Base-by-base conservation (phyloP, 2,797 vertebrate species). In the Sebastes oblongus region DNA sequence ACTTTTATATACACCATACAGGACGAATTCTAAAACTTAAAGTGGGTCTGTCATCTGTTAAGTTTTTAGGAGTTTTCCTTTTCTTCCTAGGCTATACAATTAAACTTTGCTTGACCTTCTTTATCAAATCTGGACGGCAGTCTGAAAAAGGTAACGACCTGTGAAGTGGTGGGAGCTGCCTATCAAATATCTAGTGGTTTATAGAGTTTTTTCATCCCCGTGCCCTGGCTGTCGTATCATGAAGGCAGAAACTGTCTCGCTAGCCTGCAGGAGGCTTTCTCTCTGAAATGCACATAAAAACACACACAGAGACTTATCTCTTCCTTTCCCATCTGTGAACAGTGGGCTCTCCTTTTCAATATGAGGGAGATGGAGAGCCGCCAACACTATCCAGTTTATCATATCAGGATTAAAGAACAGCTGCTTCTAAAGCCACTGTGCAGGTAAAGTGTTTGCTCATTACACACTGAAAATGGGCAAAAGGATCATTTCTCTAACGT, bases 341-440 rank as follows among this genome's bases (percentile, higher is more conserved):
- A 77, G 36, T 27, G 36, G 46, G 50, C 30, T 71, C 27, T 75
- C 52, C 7, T 66, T 81, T 81, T 78, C 24, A 52, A 50, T 73
- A 27, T 20, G 22, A 46, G 8, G 27, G 13, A 66, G 76, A 72
- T 11, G 16, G 30, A 79, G 32, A 81, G 5, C 73, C 2, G 20
- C 62, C 22, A 66, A 39, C 66, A 62, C 24, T 52, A 61, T 80
- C 73, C 50, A 58, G 18, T 73, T 72, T 77, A 65, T 82, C 73
- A 62, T 56, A 27, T 74, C 75, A 50, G 78, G 82, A 90, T 91
- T 83, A 88, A 82, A 73, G 25, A 78, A 81, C 74, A 80, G 77
- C 77, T 84, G 79, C 80, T 78, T 85, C 66, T 54, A 80, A 80
- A 85, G 55, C 83, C 69, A 10, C 67, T 75, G 59, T 82, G 70